Percentiles rank a stretch among this genome's conserved stretches.
Conservation (phyloP, 2,888 invertebrate genomes). For the Pantelozetes paolii region DNA sequence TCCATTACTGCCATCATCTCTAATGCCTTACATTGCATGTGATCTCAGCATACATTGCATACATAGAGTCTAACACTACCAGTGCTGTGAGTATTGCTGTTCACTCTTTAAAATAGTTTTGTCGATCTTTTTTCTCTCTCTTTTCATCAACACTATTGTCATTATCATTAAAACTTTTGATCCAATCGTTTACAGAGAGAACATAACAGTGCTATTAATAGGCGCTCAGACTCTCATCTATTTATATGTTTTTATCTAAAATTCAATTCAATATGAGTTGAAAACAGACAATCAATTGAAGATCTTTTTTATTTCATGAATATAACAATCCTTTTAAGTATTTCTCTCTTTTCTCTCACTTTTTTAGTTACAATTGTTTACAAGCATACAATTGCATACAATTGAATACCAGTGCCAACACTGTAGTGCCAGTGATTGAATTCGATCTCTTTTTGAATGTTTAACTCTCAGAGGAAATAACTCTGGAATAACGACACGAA, state of each 20-base stretch:
- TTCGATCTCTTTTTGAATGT: constrained; percentile 41
- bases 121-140: neutral
- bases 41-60: constrained; percentile 8
- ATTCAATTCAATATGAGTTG: constrained; percentile 15
- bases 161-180: constrained; percentile 25
- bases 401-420: constrained; percentile 36
- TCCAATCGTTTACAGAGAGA: constrained; percentile 9
- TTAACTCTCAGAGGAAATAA: constrained; percentile 43
- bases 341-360: neutral
- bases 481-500: constrained; percentile 41
- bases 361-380: constrained; percentile 24
- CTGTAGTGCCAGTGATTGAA: constrained; percentile 44
- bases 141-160: constrained; percentile 3
- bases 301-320: constrained; percentile 21
- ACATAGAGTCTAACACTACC: neutral
- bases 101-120: constrained; percentile 23
- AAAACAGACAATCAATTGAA: neutral
- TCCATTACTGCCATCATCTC: constrained; percentile 28
- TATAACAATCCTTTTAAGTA: neutral
- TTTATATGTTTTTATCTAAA: neutral
- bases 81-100: neutral
- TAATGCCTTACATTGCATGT: constrained; percentile 13
- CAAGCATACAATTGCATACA: too few species aligned
- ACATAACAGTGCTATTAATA: neutral
- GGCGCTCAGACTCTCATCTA: neutral